These are phyloP conservation scores for Neodiprion pinetum DNA, from an alignment of 1,140 invertebrate genomes.

Conservation along the genomic window DNA sequence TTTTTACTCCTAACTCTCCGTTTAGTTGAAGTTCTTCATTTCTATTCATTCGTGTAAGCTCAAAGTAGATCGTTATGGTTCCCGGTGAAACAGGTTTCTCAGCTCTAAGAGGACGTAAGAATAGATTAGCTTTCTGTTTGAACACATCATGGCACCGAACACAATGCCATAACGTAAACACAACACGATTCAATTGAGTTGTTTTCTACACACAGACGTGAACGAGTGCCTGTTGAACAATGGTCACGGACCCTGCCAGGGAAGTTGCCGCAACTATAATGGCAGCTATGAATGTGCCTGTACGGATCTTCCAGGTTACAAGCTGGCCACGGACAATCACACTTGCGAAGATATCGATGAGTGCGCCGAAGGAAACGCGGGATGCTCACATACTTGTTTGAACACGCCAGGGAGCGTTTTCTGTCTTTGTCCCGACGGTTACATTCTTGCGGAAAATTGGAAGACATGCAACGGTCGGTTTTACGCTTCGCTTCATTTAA, in stretches of 20 bases:
- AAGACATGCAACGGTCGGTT: conserved; percentile 61
- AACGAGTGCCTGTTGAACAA: conserved; percentile 70
- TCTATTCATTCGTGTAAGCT: too few relatives aligned
- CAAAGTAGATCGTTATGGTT: too few relatives aligned
- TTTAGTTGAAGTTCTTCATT: too few relatives aligned
- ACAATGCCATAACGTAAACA: too few relatives aligned
- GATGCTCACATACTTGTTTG: conserved; percentile 65
- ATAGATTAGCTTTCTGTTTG: too few relatives aligned
- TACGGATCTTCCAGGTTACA: conserved; percentile 64
- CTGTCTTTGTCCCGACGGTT: conserved; percentile 69
- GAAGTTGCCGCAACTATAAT: conserved; percentile 69
- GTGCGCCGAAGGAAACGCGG: conserved; percentile 65
- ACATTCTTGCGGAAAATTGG: conserved; percentile 61
- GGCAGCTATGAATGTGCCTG: conserved; percentile 71
- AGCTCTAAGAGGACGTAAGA: too few relatives aligned
- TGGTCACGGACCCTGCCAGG: conserved; percentile 74
- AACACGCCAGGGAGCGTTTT: conserved; percentile 68
- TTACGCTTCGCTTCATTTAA: conserved; percentile 3
- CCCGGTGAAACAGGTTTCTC: too few relatives aligned
- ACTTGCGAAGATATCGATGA: conserved; percentile 69
- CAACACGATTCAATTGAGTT: background rate
- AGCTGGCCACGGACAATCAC: conserved; percentile 65
- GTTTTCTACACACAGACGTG: conserved; percentile 55
- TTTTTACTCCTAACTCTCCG: too few relatives aligned
- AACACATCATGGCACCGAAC: too few relatives aligned